Conservation (phyloP, 2,797 vertebrate species). For the Malurus leucopterus region DNA sequence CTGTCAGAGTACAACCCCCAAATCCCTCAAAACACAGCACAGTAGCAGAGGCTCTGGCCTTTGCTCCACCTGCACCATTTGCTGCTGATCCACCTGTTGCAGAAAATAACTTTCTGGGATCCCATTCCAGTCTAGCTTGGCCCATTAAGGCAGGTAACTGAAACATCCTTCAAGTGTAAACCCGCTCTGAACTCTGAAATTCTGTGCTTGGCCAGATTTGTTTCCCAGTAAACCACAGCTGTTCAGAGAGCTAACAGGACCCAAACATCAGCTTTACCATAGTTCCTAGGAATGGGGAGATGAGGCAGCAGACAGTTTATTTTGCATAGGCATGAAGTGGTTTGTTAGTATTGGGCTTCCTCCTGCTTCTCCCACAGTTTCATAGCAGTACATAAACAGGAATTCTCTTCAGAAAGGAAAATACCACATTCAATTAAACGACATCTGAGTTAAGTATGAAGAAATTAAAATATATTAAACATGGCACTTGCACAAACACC, state of each 20-base stretch:
- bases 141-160: background rate
- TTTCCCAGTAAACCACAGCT: background rate
- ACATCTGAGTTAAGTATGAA: background rate
- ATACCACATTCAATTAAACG: background rate
- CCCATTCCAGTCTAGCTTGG: background rate
- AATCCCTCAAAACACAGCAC: background rate
- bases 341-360: background rate
- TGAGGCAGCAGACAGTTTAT: background rate
- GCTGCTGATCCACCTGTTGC: rapidly evolving
- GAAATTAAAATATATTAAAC: background rate
- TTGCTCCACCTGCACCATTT: background rate
- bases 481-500: background rate
- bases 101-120: background rate
- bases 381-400: background rate
- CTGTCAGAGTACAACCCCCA: background rate
- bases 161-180: background rate
- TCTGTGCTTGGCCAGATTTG: background rate
- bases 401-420: background rate
- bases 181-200: background rate
- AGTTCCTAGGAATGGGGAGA: background rate
- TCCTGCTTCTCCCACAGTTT: background rate
- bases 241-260: background rate
- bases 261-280: background rate
- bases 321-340: background rate
- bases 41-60: background rate